These are phyloP conservation scores for Rhinogobius similis DNA, from an alignment of 2,113 vertebrate genomes.

Conservation along the genomic window DNA sequence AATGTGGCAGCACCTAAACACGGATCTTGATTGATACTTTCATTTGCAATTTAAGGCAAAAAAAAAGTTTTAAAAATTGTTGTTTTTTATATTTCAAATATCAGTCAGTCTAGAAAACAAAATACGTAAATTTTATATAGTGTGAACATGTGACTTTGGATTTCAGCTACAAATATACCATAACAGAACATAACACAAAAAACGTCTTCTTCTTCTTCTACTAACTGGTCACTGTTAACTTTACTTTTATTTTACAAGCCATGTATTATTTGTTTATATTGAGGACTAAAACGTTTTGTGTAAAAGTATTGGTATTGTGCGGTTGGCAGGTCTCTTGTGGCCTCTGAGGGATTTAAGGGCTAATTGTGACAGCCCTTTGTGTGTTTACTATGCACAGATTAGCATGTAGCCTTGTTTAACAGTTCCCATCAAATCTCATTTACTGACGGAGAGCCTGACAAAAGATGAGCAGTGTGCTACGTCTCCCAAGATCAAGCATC, in stretches of 20 bases:
- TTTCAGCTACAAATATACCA: neutral
- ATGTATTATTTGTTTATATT: too few species aligned
- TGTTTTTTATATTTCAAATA: neutral
- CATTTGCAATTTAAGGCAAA: neutral
- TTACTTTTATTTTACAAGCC: too few species aligned
- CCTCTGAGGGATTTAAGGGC: conserved; percentile 59
- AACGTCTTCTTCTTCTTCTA: too few species aligned
- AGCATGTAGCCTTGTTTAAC: conserved; percentile 62
- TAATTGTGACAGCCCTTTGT: conserved; percentile 65
- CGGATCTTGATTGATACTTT: neutral
- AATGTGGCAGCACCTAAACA: conserved; percentile 24
- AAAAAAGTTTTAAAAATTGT: too few species aligned
- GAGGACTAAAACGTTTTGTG: neutral
- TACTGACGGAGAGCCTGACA: conserved; percentile 58
- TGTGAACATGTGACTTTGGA: too few species aligned
- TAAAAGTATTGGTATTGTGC: conserved; percentile 20
- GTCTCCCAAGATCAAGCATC: conserved; percentile 33
- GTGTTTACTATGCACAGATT: conserved; percentile 64
- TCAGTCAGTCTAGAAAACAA: neutral
- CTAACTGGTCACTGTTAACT: too few species aligned
- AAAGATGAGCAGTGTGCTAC: conserved; percentile 45
- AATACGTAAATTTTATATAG: neutral
- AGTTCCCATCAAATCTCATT: conserved; percentile 62
- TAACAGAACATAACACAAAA: too few species aligned
- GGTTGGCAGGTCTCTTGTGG: conserved; percentile 42